Evolutionary conservation across 2,888 invertebrate genomes (phyloP).

Genomic region (Pachydiplax longipennis): DNA sequence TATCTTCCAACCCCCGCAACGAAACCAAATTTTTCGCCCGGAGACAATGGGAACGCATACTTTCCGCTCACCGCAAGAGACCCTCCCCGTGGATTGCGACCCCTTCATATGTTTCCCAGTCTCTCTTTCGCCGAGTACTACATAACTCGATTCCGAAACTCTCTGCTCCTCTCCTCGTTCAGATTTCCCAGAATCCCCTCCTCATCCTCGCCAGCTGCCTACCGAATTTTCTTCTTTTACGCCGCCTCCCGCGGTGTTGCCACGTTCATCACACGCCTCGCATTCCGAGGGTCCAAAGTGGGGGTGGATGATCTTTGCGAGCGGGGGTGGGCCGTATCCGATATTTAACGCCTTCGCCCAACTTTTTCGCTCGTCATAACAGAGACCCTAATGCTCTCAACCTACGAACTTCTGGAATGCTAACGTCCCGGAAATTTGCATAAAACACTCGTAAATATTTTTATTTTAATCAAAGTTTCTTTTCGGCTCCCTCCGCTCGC

Average conservation of each 20-base stretch:
- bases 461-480: background rate
- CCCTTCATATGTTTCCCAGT: background rate
- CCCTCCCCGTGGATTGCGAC: background rate
- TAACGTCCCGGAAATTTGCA: background rate
- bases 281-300: background rate
- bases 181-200: slow-evolving; percentile 25
- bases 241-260: background rate
- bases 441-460: background rate
- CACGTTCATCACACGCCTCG: background rate
- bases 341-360: background rate
- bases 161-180: background rate
- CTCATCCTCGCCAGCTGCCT: slow-evolving; percentile 14
- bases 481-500: background rate
- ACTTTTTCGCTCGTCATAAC: background rate
- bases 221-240: background rate
- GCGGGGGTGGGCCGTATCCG: background rate
- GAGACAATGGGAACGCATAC: background rate
- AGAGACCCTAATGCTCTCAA: background rate
- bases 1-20: background rate
- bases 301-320: background rate
- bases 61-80: background rate
- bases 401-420: background rate
- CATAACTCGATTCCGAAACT: background rate
- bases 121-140: background rate
- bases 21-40: background rate